These are phyloP conservation scores for Piscicola geometra DNA, from an alignment of 2,888 invertebrate species.

Conservation along the genomic window DNA sequence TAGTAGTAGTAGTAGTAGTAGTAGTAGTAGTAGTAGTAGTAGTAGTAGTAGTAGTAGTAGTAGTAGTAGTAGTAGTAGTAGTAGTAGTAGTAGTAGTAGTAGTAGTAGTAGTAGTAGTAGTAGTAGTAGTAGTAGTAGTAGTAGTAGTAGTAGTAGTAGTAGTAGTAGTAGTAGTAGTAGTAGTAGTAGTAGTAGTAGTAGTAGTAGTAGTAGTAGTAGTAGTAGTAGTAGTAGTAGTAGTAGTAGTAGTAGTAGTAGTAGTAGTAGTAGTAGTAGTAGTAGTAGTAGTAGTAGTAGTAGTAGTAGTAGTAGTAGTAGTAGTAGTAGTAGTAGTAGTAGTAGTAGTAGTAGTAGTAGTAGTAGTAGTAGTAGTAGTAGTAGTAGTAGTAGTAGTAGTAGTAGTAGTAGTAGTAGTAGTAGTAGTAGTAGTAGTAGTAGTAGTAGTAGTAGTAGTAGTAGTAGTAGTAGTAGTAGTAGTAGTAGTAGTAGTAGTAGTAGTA, in stretches of 20 bases:
- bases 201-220: neutral
- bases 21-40: neutral
- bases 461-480: conserved; percentile 9
- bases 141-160: neutral
- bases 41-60: conserved; percentile 1
- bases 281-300: conserved; percentile 9
- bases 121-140: neutral
- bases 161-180: neutral
- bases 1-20: neutral
- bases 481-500: conserved; percentile 6
- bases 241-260: neutral
- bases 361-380: conserved; percentile 9
- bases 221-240: conserved; percentile 1
- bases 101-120: conserved; percentile 1
- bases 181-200: neutral
- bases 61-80: neutral
- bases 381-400: conserved; percentile 9
- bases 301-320: conserved; percentile 9
- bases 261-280: conserved; percentile 3
- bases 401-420: conserved; percentile 9
- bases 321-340: conserved; percentile 9
- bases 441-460: conserved; percentile 9
- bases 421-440: conserved; percentile 9
- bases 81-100: neutral
- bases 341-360: conserved; percentile 9